Evolutionary conservation across 2,888 invertebrate genomes (phyloP).

Genomic region (Synanthedon vespiformis): DNA sequence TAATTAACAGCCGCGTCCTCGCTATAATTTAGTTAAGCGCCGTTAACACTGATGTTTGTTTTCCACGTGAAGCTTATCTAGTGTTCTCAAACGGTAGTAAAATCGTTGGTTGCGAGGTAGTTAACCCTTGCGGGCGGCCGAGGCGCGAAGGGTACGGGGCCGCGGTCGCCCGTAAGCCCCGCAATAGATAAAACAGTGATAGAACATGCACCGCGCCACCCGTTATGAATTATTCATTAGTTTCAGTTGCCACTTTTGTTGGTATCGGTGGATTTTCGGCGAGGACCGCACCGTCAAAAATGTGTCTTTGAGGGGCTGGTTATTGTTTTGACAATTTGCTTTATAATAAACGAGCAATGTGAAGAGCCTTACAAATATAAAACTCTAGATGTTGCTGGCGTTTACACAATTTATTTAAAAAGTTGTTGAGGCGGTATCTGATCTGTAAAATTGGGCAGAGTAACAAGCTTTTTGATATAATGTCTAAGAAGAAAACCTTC

Average conservation of each 20-base stretch:
- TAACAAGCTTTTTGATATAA: too few relatives aligned
- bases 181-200: constrained; percentile 73
- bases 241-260: constrained; percentile 70
- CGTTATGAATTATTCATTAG: constrained; percentile 70
- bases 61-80: constrained; percentile 56
- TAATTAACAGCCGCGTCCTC: background rate
- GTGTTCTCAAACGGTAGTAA: constrained; percentile 60
- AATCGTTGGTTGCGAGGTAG: constrained; percentile 62
- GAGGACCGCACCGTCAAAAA: constrained; percentile 64
- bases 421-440: too few relatives aligned
- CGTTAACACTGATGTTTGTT: constrained; percentile 60
- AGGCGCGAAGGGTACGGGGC: constrained; percentile 23
- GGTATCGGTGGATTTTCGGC: constrained; percentile 70
- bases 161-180: constrained; percentile 44
- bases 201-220: constrained; percentile 70
- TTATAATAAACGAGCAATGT: background rate
- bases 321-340: constrained; percentile 30
- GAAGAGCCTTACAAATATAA: too few relatives aligned
- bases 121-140: constrained; percentile 57
- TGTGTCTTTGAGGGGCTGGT: constrained; percentile 57
- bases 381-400: too few relatives aligned
- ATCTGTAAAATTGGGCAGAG: too few relatives aligned
- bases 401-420: too few relatives aligned
- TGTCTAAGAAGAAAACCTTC: too few relatives aligned
- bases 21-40: constrained; percentile 45